Evolutionary conservation across 2,797 vertebrate genomes (phyloP).

Genomic region (Danio albolineatus): DNA sequence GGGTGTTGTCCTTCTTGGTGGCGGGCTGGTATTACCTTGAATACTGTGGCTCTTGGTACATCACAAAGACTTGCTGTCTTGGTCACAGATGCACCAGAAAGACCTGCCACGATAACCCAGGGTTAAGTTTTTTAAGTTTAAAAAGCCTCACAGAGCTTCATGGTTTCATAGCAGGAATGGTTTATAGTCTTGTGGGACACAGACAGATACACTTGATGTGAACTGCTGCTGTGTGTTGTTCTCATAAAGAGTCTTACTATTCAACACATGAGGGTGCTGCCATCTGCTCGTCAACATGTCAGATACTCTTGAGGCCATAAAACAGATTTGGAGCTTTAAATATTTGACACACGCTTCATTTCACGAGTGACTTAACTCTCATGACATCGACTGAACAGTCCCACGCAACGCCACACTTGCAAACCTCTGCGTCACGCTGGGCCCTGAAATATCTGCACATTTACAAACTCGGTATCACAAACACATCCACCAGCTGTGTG

Average conservation of each 20-base stretch:
- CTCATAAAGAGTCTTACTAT: conserved; percentile 30
- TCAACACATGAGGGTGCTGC: conserved; percentile 65
- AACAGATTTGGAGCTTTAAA: conserved; percentile 64
- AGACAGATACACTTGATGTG: conserved; percentile 18
- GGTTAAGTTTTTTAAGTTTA: neutral
- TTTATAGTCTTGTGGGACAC: neutral
- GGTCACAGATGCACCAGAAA: too few relatives aligned
- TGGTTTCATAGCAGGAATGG: neutral
- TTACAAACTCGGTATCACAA: neutral
- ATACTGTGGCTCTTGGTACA: too few relatives aligned
- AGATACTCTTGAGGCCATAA: conserved; percentile 69
- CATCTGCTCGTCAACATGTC: conserved; percentile 79
- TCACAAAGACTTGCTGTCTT: too few relatives aligned
- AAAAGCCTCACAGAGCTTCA: neutral
- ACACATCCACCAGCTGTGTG: neutral
- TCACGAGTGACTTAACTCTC: conserved; percentile 37
- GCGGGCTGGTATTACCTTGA: too few relatives aligned
- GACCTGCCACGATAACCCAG: too few relatives aligned
- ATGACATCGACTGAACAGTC: conserved; percentile 16
- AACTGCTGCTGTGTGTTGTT: conserved; percentile 4
- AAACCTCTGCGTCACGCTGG: neutral
- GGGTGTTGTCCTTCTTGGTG: too few relatives aligned
- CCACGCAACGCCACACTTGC: neutral
- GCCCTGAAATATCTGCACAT: neutral
- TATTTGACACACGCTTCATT: conserved; percentile 52